Conservation (phyloP, 1,140 invertebrate species). For the Hypothenemus hampei region DNA sequence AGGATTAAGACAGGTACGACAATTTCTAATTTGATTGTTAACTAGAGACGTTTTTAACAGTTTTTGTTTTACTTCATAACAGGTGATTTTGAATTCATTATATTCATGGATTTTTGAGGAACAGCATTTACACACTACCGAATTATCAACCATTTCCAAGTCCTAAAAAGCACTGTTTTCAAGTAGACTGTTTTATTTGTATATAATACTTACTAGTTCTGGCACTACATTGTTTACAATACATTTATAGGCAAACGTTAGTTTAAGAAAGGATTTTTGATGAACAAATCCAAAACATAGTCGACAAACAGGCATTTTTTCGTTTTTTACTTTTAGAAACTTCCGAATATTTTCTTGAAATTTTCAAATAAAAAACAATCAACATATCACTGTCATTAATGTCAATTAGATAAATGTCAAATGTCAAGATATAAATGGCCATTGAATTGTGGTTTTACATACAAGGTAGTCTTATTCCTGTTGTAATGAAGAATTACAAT, state of each 20-base stretch:
- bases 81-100: conserved; percentile 7
- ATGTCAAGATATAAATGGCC: no score
- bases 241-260: conserved; percentile 1
- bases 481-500: no score
- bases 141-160: not conserved
- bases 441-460: no score
- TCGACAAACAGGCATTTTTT: conserved; percentile 13
- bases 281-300: conserved; percentile 6
- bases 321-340: no score
- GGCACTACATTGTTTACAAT: conserved; percentile 4
- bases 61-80: conserved; percentile 5
- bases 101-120: not conserved
- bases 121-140: conserved; percentile 9
- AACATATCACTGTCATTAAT: no score
- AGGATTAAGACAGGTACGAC: not conserved
- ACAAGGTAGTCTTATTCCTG: no score
- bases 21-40: not conserved
- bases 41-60: not conserved
- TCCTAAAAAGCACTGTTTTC: conserved; percentile 2
- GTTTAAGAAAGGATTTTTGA: not conserved
- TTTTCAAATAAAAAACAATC: no score
- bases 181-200: not conserved
- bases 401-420: no score
- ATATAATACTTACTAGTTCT: conserved; percentile 9
- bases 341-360: no score